Evolutionary conservation across 1,140 invertebrate genomes (phyloP).

Genomic region (Drosophila simulans): DNA sequence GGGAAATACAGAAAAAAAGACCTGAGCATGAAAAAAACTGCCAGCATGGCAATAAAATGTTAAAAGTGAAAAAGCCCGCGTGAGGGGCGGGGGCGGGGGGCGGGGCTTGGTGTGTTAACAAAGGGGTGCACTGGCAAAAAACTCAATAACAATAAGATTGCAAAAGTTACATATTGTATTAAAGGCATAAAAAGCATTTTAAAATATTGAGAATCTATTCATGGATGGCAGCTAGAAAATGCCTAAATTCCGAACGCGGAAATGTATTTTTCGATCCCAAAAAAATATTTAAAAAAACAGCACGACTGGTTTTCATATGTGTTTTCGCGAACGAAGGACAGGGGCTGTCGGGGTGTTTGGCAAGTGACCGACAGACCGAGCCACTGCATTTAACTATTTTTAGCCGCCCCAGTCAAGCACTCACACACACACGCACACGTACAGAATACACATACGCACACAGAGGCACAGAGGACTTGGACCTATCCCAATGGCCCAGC

Average conservation of each 20-base stretch:
- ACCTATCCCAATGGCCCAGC: conserved; percentile 71
- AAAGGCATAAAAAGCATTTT: too few species aligned
- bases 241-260: background rate
- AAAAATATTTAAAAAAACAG: background rate
- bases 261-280: background rate
- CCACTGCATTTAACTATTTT: conserved; percentile 58
- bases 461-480: conserved; percentile 51
- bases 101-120: background rate
- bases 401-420: conserved; percentile 47
- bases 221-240: too few species aligned
- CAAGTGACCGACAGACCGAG: conserved; percentile 60
- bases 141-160: background rate
- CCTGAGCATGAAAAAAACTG: conserved; percentile 34
- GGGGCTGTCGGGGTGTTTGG: conserved; percentile 24
- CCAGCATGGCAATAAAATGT: conserved; percentile 49
- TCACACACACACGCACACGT: conserved; percentile 16
- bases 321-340: conserved; percentile 10
- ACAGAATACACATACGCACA: background rate
- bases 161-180: too few species aligned
- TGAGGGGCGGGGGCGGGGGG: background rate
- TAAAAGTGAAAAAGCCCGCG: conserved; percentile 43
- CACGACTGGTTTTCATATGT: conserved; percentile 6
- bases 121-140: conserved; percentile 6
- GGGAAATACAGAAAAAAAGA: conserved; percentile 50
- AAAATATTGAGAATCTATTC: too few species aligned